Evolutionary conservation across 30 jellyfish, hydroid and myxozoan species (phyloP), one percentile per base, ranked within the genome.

Genomic region (Sanderia malayensis): DNA sequence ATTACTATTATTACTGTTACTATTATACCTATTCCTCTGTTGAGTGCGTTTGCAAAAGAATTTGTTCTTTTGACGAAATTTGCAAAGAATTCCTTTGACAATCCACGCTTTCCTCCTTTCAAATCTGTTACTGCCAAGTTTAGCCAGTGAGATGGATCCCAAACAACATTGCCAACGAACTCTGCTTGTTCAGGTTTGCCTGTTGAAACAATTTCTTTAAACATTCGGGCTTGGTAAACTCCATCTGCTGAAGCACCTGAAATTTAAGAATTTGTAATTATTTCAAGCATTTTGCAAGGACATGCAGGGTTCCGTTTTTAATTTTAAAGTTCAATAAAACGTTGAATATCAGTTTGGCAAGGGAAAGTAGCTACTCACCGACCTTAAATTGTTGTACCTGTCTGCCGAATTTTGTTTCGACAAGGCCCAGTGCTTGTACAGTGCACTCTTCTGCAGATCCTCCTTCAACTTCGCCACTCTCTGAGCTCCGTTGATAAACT

Each of bases 101-200:
- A 9, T 49, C 64, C 23, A 49, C 8, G 8, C 24, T 49, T 49
- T 4, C 27, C 64, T 4, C 13, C 52, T 37, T 37, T 37, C 52
- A 37, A 6, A 37, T 37, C 52, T 37, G 52, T 37, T 6, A 37
- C 52, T 4, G 52, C 13, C 52, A 37, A 13, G 13, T 37, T 37
- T 6, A 37, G 13, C 52, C 52, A 49, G 24, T 49, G 64, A 49
- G 64, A 49, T 49, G 64, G 64, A 49, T 49, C 27, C 64, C 27
- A 49, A 49, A 9, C 27, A 2, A 49, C 64, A 4, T 9, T 15
- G 23, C 27, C 64, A 15, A 49, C 7, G 24, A 4, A 49, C 18
- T 49, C 27, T n/a, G n/a, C n/a, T 4, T 49, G 64, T 4, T 49
- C 64, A 49, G 27, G 8, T 11, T 11, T 24, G 2, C 27, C 64